Percentiles rank a stretch among this genome's conserved stretches.
phyloP scores from a whole-genome alignment of 1,140 invertebrate species.

The Polypedilum vanderplanki region DNA sequence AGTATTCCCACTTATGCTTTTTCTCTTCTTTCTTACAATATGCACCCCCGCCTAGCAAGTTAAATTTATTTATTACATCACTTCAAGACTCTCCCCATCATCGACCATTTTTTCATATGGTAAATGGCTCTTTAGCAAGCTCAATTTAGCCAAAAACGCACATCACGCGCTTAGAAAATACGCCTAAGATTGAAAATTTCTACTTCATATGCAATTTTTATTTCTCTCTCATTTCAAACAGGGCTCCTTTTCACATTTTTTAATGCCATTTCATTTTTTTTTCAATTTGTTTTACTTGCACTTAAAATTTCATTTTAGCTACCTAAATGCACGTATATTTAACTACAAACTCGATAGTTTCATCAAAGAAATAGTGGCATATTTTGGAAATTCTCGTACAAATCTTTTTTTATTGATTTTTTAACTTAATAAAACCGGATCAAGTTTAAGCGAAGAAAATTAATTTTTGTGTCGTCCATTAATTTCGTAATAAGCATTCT shows the following conservation, averaged over 20 bases:
- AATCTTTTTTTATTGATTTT: background rate
- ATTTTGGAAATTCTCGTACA: background rate
- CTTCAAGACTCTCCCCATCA: background rate
- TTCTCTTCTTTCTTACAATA: background rate
- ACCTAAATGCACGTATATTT: background rate
- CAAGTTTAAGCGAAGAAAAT: background rate
- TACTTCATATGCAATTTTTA: slow-evolving; percentile 6
- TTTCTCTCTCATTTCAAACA: slow-evolving; percentile 15
- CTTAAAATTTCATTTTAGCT: background rate
- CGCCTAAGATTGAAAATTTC: background rate
- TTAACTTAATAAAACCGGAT: slow-evolving; percentile 12
- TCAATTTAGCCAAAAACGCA: too few relatives aligned
- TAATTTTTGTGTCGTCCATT: slow-evolving; percentile 18
- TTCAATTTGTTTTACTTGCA: background rate
- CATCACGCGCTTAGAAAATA: too few relatives aligned
- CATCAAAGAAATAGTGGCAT: background rate
- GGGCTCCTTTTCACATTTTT: background rate
- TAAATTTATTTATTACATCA: slow-evolving; percentile 8
- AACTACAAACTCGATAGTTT: background rate
- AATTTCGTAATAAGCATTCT: background rate
- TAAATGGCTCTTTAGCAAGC: too few relatives aligned
- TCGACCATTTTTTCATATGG: background rate
- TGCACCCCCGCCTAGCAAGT: background rate
- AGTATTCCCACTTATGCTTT: background rate
- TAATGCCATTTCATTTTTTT: background rate